Evolutionary conservation across 2,888 invertebrate species (phyloP).

Genomic region (Phyllotreta cruciferae): DNA sequence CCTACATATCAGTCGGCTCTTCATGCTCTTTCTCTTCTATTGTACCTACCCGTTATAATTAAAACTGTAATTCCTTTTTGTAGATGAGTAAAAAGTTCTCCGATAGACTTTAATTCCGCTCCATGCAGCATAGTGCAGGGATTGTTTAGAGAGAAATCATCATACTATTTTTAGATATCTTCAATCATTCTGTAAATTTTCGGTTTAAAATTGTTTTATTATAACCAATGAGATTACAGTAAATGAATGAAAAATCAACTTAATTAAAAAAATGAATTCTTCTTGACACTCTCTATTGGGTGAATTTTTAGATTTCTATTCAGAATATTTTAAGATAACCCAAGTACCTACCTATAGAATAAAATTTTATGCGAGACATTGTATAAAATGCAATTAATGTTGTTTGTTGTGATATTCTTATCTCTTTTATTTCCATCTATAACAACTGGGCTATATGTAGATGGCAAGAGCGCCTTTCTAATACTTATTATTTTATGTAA

Average conservation of each 20-base stretch:
- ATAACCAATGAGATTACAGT: too few relatives aligned
- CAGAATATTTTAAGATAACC: too few relatives aligned
- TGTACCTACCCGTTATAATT: slow-evolving; percentile 30
- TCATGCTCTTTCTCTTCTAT: slow-evolving; percentile 10
- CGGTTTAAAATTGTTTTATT: too few relatives aligned
- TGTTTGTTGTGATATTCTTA: background rate
- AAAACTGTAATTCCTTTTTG: slow-evolving; percentile 42
- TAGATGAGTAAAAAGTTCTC: slow-evolving; percentile 43
- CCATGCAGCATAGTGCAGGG: slow-evolving; percentile 1
- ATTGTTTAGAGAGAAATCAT: too few relatives aligned
- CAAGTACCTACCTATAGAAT: slow-evolving; percentile 21
- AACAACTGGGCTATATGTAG: slow-evolving; percentile 16
- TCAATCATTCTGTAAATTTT: background rate
- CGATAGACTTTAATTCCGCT: slow-evolving; percentile 45
- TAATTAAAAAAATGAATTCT: too few relatives aligned
- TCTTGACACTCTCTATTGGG: too few relatives aligned
- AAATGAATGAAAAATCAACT: too few relatives aligned
- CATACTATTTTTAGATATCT: background rate
- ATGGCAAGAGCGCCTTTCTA: slow-evolving; percentile 38
- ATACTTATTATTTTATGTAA: slow-evolving; percentile 50
- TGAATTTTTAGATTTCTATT: too few relatives aligned
- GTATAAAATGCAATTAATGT: background rate
- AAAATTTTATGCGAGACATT: too few relatives aligned
- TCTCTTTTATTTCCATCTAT: background rate
- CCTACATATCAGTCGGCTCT: slow-evolving; percentile 26